Evolutionary conservation across 2,113 vertebrate genomes (phyloP).

Genomic region (Oxygymnocypris stewartii): DNA sequence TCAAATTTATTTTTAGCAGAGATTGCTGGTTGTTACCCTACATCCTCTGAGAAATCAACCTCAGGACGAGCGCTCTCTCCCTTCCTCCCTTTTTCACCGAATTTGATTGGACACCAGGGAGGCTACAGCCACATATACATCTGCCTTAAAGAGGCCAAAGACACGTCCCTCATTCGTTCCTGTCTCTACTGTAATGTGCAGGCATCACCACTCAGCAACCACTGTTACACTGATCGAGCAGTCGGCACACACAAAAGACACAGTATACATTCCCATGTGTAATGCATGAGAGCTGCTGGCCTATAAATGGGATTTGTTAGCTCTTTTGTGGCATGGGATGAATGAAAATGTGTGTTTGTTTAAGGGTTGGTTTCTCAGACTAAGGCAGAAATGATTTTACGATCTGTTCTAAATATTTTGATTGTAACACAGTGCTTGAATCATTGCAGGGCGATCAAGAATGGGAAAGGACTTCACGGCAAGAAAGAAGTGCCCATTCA

Average conservation of each 20-base stretch:
- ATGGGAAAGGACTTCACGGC: conserved; percentile 97
- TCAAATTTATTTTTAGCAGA: conserved; percentile 72
- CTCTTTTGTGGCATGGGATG: not conserved
- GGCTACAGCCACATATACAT: conserved; percentile 46
- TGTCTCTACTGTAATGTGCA: conserved; percentile 33
- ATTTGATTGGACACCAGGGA: conserved; percentile 42
- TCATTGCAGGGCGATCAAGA: conserved; percentile 90
- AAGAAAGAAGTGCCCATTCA: conserved; percentile 99
- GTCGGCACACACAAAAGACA: not conserved
- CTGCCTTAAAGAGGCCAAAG: conserved; percentile 47
- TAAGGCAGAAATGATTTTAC: not conserved
- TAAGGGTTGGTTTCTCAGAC: conserved; percentile 31
- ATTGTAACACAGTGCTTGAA: conserved; percentile 44
- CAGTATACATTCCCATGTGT: conserved; percentile 17
- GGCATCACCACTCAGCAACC: not conserved
- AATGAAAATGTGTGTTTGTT: not conserved
- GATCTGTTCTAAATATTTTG: not conserved
- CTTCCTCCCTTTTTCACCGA: not conserved
- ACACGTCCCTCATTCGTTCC: conserved; percentile 9
- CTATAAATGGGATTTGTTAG: conserved; percentile 21
- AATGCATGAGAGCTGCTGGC: not conserved
- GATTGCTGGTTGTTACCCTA: conserved; percentile 51
- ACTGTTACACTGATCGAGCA: conserved; percentile 15
- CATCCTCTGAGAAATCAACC: conserved; percentile 63
- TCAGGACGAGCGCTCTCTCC: not conserved